phyloP scores from a whole-genome alignment of 2,113 vertebrate genomes.

The Talpa occidentalis region DNA sequence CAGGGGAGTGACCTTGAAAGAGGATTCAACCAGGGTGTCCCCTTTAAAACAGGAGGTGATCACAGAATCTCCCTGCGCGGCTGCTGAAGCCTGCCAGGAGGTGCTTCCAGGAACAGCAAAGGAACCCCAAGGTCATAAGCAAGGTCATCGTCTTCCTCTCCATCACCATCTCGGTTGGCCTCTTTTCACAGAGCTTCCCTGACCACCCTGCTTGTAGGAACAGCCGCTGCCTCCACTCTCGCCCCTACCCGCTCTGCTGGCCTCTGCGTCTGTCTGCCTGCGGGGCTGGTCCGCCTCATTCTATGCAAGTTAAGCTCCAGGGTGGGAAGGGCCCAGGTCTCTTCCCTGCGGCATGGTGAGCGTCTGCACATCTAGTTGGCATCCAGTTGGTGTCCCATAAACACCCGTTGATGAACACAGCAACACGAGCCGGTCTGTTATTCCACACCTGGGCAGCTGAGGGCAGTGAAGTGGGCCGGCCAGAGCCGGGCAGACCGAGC shows the following conservation, averaged over 20 bases:
- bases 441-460: too few relatives aligned
- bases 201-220: too few relatives aligned
- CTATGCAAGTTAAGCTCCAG: background rate
- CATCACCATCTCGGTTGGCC: background rate
- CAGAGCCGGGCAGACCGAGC: too few relatives aligned
- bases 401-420: background rate
- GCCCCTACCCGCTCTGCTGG: background rate
- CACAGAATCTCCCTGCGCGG: background rate
- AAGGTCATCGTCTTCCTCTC: too few relatives aligned
- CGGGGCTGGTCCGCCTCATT: too few relatives aligned
- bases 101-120: background rate
- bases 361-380: too few relatives aligned
- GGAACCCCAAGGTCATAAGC: background rate
- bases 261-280: too few relatives aligned
- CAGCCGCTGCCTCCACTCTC: background rate
- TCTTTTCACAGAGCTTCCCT: background rate
- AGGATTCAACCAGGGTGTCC: background rate
- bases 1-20: background rate
- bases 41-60: background rate
- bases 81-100: background rate
- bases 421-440: too few relatives aligned
- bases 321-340: background rate
- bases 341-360: background rate
- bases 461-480: too few relatives aligned
- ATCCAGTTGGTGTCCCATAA: background rate